phyloP scores from a whole-genome alignment of 2,888 invertebrate species.

The Drosophila stalkeri region DNA sequence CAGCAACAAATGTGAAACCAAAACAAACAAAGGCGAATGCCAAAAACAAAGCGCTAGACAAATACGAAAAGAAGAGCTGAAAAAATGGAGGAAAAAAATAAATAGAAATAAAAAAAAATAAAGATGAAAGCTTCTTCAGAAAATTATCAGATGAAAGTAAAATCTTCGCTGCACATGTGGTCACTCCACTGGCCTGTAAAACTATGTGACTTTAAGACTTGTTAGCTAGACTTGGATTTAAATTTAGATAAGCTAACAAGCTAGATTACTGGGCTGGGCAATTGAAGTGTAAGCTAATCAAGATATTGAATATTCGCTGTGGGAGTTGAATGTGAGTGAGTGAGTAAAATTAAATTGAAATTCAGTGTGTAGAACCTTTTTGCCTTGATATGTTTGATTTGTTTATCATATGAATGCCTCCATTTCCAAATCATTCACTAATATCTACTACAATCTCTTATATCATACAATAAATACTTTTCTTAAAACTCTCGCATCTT shows the following conservation, averaged over 20 bases:
- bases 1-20: slow-evolving; percentile 66
- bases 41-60: slow-evolving; percentile 34
- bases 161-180: not conserved
- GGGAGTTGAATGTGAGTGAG: no score
- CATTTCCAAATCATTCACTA: no score
- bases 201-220: not conserved
- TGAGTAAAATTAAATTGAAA: no score
- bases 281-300: not conserved
- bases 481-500: not conserved
- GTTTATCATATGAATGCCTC: no score
- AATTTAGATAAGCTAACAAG: not conserved
- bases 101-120: not conserved
- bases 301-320: no score
- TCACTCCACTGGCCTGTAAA: not conserved
- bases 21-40: slow-evolving; percentile 37
- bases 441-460: not conserved
- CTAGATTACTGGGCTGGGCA: not conserved
- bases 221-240: not conserved
- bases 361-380: no score
- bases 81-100: not conserved
- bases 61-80: slow-evolving; percentile 32
- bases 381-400: no score
- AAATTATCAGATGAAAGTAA: slow-evolving; percentile 17
- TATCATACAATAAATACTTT: not conserved
- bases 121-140: slow-evolving; percentile 16